These are phyloP conservation scores for Drosophila bocki DNA, from an alignment of 1,140 invertebrate species.

Conservation along the genomic window DNA sequence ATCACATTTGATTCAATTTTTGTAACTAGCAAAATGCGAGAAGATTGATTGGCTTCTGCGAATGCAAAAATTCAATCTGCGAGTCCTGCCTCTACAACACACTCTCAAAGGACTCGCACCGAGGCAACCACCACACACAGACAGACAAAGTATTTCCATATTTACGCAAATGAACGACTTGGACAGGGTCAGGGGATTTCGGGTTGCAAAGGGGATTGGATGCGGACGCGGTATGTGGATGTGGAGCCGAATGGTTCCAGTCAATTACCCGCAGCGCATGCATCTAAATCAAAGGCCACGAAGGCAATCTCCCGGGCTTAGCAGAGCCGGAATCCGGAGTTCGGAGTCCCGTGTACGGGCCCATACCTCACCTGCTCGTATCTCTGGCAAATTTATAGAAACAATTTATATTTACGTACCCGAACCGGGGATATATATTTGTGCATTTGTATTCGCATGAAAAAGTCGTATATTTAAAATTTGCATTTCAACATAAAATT, in stretches of 20 bases:
- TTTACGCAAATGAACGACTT: slow-evolving; percentile 51
- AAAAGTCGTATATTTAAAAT: slow-evolving; percentile 76
- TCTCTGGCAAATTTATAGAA: slow-evolving; percentile 69
- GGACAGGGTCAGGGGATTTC: slow-evolving; percentile 30
- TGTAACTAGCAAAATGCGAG: slow-evolving; percentile 2
- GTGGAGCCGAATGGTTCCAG: slow-evolving; percentile 47
- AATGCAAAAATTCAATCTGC: slow-evolving; percentile 44
- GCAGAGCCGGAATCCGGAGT: slow-evolving; percentile 17
- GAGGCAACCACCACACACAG: background rate
- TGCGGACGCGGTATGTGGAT: background rate
- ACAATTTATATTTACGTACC: slow-evolving; percentile 50
- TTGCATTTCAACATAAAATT: slow-evolving; percentile 84
- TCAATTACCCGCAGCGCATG: slow-evolving; percentile 60
- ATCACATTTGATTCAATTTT: slow-evolving; percentile 48
- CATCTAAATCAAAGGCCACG: slow-evolving; percentile 49
- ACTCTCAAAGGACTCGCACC: slow-evolving; percentile 23
- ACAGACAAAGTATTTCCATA: slow-evolving; percentile 44
- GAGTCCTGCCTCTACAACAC: slow-evolving; percentile 7
- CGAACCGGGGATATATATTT: slow-evolving; percentile 16
- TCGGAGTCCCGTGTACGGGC: slow-evolving; percentile 1
- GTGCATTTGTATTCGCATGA: slow-evolving; percentile 42
- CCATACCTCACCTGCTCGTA: slow-evolving; percentile 52
- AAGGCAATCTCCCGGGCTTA: slow-evolving; percentile 51
- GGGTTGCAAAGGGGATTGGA: slow-evolving; percentile 1
- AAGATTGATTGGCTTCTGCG: slow-evolving; percentile 40